phyloP scores from a whole-genome alignment of 1,140 invertebrate species.

The Heterodera carotae region DNA sequence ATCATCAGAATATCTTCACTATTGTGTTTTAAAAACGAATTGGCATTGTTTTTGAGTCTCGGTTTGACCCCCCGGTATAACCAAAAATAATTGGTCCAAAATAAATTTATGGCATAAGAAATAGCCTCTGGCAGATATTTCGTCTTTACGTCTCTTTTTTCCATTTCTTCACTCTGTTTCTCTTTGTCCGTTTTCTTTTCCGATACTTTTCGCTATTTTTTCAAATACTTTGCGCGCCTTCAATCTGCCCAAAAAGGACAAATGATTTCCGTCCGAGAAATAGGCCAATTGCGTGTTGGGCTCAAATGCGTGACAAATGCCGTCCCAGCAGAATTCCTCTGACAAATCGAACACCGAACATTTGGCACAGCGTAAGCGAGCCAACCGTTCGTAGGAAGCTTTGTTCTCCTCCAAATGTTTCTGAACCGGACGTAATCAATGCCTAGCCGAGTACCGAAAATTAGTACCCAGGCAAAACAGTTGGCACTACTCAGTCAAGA shows the following conservation, averaged over 20 bases:
- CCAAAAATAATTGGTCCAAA: too few relatives aligned
- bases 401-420: slow-evolving; percentile 6
- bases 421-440: too few relatives aligned
- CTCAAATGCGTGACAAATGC: not conserved
- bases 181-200: not conserved
- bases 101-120: too few relatives aligned
- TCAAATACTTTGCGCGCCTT: not conserved
- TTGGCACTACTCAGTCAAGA: too few relatives aligned
- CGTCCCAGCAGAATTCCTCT: slow-evolving; percentile 7
- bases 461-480: too few relatives aligned
- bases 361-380: not conserved
- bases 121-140: too few relatives aligned
- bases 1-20: too few relatives aligned
- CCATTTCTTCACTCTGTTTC: not conserved
- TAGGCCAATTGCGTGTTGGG: slow-evolving; percentile 4
- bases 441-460: too few relatives aligned
- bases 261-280: slow-evolving; percentile 6
- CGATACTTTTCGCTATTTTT: not conserved
- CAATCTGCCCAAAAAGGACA: not conserved
- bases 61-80: too few relatives aligned
- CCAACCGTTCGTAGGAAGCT: not conserved
- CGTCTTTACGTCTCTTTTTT: too few relatives aligned
- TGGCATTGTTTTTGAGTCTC: too few relatives aligned
- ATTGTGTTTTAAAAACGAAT: too few relatives aligned
- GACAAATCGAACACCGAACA: slow-evolving; percentile 4